Evolutionary conservation across 2,797 vertebrate species (phyloP).

Genomic region (Rachycentron canadum): DNA sequence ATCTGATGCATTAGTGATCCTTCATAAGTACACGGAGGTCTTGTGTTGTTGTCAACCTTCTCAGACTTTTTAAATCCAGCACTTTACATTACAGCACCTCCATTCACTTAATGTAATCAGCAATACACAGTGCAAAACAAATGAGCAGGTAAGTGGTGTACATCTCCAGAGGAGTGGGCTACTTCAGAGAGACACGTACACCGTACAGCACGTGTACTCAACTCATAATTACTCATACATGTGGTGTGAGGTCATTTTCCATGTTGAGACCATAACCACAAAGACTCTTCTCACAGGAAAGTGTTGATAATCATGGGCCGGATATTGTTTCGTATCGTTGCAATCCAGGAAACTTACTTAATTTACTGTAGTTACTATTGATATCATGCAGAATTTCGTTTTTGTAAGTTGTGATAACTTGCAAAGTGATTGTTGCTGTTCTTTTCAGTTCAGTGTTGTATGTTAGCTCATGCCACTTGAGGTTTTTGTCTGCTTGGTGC

Average conservation of each 20-base stretch:
- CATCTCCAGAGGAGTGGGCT: background rate
- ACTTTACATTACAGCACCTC: constrained; percentile 39
- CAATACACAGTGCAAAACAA: constrained; percentile 35
- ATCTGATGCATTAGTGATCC: constrained; percentile 68
- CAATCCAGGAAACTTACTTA: background rate
- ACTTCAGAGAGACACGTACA: constrained; percentile 18
- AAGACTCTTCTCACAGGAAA: constrained; percentile 17
- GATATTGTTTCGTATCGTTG: too few relatives aligned
- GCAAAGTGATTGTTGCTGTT: background rate
- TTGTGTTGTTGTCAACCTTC: constrained; percentile 52
- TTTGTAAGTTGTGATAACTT: background rate
- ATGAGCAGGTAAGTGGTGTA: constrained; percentile 15
- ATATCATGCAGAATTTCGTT: background rate
- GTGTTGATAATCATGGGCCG: constrained; percentile 22
- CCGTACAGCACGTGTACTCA: constrained; percentile 18
- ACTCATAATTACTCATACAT: constrained; percentile 69
- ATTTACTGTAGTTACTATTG: background rate
- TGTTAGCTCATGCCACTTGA: background rate
- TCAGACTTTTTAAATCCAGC: constrained; percentile 50
- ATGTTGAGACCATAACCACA: constrained; percentile 37
- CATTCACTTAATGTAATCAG: constrained; percentile 39
- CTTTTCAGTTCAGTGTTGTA: background rate
- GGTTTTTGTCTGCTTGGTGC: background rate
- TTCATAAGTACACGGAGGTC: constrained; percentile 64
- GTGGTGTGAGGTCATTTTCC: constrained; percentile 56